phyloP scores from a whole-genome alignment of 2,888 invertebrate genomes.

The Biston betularia region DNA sequence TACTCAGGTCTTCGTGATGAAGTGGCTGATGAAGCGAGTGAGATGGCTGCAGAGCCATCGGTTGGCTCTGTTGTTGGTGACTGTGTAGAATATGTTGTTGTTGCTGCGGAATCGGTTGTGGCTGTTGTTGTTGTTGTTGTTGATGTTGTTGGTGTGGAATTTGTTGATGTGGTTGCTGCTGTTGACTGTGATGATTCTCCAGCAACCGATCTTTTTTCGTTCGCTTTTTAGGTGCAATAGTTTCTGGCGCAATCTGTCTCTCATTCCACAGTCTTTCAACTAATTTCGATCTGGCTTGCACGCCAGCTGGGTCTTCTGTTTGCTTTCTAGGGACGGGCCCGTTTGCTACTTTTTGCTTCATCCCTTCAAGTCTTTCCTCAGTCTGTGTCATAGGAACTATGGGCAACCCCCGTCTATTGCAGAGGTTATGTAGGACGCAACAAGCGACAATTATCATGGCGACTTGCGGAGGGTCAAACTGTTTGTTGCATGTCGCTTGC shows the following conservation, averaged over 20 bases:
- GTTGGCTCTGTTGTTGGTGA: conserved; percentile 36
- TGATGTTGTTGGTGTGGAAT: conserved; percentile 11
- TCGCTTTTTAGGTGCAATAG: conserved; percentile 64
- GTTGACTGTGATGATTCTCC: conserved; percentile 48
- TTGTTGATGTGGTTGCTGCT: conserved; percentile 24
- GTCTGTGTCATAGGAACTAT: conserved; percentile 69
- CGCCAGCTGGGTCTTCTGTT: conserved; percentile 61
- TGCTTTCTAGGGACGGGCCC: conserved; percentile 70
- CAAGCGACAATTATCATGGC: conserved; percentile 73
- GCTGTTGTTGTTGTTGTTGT: conserved; percentile 13
- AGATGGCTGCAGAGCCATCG: conserved; percentile 38
- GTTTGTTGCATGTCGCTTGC: conserved; percentile 76
- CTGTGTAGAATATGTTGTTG: conserved; percentile 40
- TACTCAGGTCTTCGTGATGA: conserved; percentile 68
- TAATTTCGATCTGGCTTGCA: conserved; percentile 59
- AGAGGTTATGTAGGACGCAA: conserved; percentile 74
- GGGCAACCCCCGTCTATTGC: conserved; percentile 62
- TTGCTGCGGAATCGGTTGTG: conserved; percentile 18
- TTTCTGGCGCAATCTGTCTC: conserved; percentile 63
- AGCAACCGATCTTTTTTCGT: conserved; percentile 68
- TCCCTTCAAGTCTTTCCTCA: conserved; percentile 72
- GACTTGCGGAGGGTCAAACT: conserved; percentile 71
- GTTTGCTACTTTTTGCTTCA: conserved; percentile 81
- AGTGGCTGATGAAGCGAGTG: conserved; percentile 42
- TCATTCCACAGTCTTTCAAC: conserved; percentile 74